Conservation (phyloP, 2,888 invertebrate genomes). For the Pseudanteris insignis region DNA sequence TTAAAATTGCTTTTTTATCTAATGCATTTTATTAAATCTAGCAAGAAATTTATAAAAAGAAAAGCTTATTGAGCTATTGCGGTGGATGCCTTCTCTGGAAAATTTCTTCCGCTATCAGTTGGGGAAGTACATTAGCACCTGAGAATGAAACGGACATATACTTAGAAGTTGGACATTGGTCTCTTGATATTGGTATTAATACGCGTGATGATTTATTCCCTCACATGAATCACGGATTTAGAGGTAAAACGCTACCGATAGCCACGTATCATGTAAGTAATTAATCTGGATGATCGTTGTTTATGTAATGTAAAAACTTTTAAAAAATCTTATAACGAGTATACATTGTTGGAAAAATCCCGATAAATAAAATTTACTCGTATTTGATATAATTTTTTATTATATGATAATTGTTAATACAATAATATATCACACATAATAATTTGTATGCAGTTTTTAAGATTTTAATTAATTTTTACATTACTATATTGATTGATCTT, state of each 20-base stretch:
- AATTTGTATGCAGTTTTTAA: too few relatives aligned
- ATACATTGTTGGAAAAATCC: too few relatives aligned
- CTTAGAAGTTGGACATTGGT: constrained; percentile 78
- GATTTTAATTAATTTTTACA: too few relatives aligned
- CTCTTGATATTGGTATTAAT: constrained; percentile 74
- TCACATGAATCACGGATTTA: constrained; percentile 81
- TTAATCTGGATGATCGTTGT: background rate
- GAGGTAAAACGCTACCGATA: constrained; percentile 77
- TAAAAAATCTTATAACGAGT: background rate
- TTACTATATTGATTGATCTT: too few relatives aligned
- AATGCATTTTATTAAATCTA: constrained; percentile 1
- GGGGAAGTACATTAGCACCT: constrained; percentile 69
- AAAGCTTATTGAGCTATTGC: constrained; percentile 37
- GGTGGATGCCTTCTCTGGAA: constrained; percentile 66
- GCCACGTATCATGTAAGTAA: constrained; percentile 79
- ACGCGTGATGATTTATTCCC: constrained; percentile 80
- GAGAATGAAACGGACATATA: constrained; percentile 59
- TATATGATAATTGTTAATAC: too few relatives aligned
- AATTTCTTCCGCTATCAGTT: constrained; percentile 69
- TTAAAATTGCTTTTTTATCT: background rate
- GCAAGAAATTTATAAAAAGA: constrained; percentile 26
- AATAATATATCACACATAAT: too few relatives aligned
- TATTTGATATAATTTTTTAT: too few relatives aligned
- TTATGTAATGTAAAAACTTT: background rate
- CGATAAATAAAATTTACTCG: too few relatives aligned